Conservation (phyloP, 2,113 vertebrate genomes). For the Solenodon paradoxus region DNA sequence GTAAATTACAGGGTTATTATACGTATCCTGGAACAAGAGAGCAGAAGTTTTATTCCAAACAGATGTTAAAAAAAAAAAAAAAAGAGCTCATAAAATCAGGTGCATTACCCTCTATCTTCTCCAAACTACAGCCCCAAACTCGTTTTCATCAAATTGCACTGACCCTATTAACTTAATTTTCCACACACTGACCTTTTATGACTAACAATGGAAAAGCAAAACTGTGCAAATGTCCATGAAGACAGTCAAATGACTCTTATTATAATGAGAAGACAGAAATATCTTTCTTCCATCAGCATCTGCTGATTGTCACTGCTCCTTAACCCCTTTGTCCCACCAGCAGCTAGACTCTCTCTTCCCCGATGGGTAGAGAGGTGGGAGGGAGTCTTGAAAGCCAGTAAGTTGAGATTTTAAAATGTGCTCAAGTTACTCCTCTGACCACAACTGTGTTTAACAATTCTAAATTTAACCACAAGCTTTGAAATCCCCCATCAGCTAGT, state of each 20-base stretch:
- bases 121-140: constrained; percentile 81
- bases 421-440: not conserved
- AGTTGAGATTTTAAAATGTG: constrained; percentile 33
- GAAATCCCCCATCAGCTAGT: not conserved
- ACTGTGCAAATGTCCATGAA: constrained; percentile 87
- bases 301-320: constrained; percentile 79
- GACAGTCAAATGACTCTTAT: constrained; percentile 84
- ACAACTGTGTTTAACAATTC: not conserved
- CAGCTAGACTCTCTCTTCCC: not conserved
- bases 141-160: constrained; percentile 85
- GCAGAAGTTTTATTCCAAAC: constrained; percentile 83
- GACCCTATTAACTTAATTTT: constrained; percentile 89
- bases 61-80: constrained; percentile 74
- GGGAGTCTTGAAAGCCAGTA: constrained; percentile 48
- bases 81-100: constrained; percentile 82
- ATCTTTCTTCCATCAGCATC: constrained; percentile 81
- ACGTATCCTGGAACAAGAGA: constrained; percentile 86
- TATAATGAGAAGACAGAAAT: constrained; percentile 86
- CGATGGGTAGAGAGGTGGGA: too few species aligned
- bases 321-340: constrained; percentile 77
- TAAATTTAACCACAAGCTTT: not conserved
- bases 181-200: constrained; percentile 84
- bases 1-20: constrained; percentile 89
- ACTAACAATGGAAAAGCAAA: constrained; percentile 85
- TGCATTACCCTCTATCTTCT: constrained; percentile 82